A percentile compares a stretch with the other conserved stretches of the same genome.
These are phyloP conservation scores for Poliocrania exsul DNA, from an alignment of 2,797 vertebrate genomes.

Conservation along the genomic window DNA sequence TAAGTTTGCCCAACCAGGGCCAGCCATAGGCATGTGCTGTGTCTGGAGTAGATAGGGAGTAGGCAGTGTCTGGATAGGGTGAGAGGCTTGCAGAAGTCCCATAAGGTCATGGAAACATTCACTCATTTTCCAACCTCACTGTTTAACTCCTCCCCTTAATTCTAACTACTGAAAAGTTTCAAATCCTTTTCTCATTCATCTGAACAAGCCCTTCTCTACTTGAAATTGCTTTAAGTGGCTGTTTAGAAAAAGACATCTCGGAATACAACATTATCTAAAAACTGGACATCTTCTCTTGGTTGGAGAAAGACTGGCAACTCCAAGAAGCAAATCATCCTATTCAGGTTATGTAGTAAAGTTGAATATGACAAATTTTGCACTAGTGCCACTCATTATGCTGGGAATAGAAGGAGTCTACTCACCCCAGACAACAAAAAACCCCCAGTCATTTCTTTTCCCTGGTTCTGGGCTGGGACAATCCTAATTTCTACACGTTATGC, in stretches of 20 bases:
- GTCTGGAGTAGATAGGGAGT: not conserved
- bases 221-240: not conserved
- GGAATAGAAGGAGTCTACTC: not conserved
- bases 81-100: not conserved
- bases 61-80: not conserved
- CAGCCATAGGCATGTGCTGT: not conserved
- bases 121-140: not conserved
- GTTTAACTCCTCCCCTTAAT: not conserved
- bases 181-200: not conserved
- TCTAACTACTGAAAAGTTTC: not conserved
- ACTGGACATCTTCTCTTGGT: not conserved
- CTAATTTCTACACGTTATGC: not conserved
- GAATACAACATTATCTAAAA: not conserved
- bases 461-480: not conserved
- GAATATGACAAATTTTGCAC: not conserved
- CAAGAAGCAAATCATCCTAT: not conserved
- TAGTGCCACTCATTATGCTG: not conserved
- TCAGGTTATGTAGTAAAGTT: not conserved
- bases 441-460: not conserved
- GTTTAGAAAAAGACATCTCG: not conserved
- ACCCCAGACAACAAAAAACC: fast-evolving
- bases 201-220: not conserved
- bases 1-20: not conserved
- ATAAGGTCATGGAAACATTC: not conserved
- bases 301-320: not conserved